phyloP scores from a whole-genome alignment of 2,888 invertebrate genomes.

The Cryptops parisi region DNA sequence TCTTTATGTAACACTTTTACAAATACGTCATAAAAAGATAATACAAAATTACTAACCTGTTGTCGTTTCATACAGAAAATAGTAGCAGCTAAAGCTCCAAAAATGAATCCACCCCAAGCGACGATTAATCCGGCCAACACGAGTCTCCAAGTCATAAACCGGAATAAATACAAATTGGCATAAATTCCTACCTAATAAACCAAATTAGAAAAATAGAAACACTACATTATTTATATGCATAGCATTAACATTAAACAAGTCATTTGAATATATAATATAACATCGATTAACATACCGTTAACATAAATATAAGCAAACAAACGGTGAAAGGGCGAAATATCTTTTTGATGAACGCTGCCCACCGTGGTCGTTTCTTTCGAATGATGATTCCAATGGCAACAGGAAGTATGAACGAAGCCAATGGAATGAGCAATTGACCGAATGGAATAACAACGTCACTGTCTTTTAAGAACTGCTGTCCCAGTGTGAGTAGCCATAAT shows the following conservation, averaged over 20 bases:
- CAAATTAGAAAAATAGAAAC: too few species aligned
- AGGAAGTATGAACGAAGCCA: neutral
- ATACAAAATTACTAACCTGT: conserved; percentile 18
- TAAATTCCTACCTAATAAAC: conserved; percentile 29
- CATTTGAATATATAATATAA: neutral
- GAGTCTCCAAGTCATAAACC: conserved; percentile 28
- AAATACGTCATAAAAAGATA: too few species aligned
- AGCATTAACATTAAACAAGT: neutral
- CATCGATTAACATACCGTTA: neutral
- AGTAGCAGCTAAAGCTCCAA: conserved; percentile 28
- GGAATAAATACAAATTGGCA: conserved; percentile 34
- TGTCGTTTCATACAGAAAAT: conserved; percentile 17
- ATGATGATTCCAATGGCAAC: neutral
- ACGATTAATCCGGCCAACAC: conserved; percentile 32
- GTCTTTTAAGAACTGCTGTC: neutral
- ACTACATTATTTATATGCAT: neutral
- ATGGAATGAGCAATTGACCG: neutral
- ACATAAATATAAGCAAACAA: neutral
- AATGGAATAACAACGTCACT: neutral
- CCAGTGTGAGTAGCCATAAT: neutral
- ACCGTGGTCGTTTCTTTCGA: neutral
- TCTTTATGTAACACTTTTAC: too few species aligned
- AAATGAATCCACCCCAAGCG: conserved; percentile 35
- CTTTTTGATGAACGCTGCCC: neutral
- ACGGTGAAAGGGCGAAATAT: neutral